A percentile compares a stretch with the other conserved stretches of the same genome.
These are phyloP conservation scores for Drosophila birchii DNA, from an alignment of 2,888 invertebrate species.

Conservation along the genomic window DNA sequence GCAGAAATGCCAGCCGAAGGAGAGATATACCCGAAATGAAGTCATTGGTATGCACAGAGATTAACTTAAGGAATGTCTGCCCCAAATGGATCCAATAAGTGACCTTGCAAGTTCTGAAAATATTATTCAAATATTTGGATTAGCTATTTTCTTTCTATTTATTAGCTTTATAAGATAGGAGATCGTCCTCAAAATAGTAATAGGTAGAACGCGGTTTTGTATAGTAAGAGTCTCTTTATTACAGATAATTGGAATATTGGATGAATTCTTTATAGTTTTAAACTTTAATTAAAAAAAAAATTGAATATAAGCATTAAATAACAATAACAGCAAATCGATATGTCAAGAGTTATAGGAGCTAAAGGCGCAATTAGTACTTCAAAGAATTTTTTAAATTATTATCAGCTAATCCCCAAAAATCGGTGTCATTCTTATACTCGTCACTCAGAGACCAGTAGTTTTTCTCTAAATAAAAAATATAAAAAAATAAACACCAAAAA, in stretches of 20 bases:
- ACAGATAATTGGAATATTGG: neutral
- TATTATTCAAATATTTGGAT: neutral
- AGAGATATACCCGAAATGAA: constrained; percentile 60
- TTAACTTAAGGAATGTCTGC: constrained; percentile 62
- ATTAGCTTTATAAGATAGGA: neutral
- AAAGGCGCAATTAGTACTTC: neutral
- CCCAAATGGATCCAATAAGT: neutral
- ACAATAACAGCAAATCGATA: neutral
- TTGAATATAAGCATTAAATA: neutral
- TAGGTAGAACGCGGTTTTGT: neutral
- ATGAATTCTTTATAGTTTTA: neutral
- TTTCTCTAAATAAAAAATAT: neutral
- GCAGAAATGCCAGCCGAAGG: constrained; percentile 9
- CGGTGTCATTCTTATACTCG: neutral
- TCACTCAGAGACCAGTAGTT: too few relatives aligned
- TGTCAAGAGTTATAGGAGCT: too few relatives aligned
- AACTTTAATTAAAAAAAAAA: neutral
- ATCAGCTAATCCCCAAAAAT: neutral
- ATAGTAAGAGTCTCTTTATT: neutral
- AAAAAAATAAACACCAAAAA: too few relatives aligned
- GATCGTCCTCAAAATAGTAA: neutral
- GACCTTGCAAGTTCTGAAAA: neutral
- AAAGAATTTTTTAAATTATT: neutral
- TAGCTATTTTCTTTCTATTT: neutral
- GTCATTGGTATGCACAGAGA: constrained; percentile 70